Evolutionary conservation across 2,888 invertebrate species (phyloP), one percentile per base, ranked within the genome.

Genomic region (Oscheius sp.): DNA sequence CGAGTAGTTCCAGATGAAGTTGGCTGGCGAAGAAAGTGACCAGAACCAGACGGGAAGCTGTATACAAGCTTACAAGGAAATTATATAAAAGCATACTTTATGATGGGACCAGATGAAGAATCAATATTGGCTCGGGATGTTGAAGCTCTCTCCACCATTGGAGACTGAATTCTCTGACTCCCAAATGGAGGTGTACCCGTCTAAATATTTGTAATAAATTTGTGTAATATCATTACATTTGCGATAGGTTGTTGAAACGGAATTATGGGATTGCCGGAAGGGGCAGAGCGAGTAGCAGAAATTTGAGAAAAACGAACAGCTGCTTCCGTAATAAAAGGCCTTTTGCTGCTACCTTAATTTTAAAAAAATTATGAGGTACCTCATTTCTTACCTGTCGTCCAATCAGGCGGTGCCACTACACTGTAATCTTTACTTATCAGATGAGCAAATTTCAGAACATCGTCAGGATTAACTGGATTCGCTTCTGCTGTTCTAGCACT

Each of bases 251-350:
- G 69, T 12, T 64, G 48, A 17, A 70, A 42, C 58, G 45, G 37
- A n/a, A 33, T 53, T 39, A 73, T 46, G 10, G 66, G 33, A 23
- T 63, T 39, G 17, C 64, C n/a, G 10, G 34, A 34, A 42, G 65
- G 68, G 3, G 46, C 53, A 23, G 67, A 10, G 27, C 73, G 66
- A 39, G 73, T 70, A 58, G 72, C 71, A 17, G 65, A 27, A 12
- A 78, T 34, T 12, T 58, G 69, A n/a, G 73, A 74, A 23, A 52
- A 52, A 45, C 78, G 63, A 65, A 84, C 84, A 55, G 84, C 83
- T n/a, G 74, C 71, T 61, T 84, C 84, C n/a, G 80, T 85, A 12
- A 84, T 84, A 58, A 80, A 84, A 25, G 84, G 84, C n/a, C 84
- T 65, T 6, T 74, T 74, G 5, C 83, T 81, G 72, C 85, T 84